Conservation (phyloP, 2,888 invertebrate species). For the Acrocyrtus sp. region DNA sequence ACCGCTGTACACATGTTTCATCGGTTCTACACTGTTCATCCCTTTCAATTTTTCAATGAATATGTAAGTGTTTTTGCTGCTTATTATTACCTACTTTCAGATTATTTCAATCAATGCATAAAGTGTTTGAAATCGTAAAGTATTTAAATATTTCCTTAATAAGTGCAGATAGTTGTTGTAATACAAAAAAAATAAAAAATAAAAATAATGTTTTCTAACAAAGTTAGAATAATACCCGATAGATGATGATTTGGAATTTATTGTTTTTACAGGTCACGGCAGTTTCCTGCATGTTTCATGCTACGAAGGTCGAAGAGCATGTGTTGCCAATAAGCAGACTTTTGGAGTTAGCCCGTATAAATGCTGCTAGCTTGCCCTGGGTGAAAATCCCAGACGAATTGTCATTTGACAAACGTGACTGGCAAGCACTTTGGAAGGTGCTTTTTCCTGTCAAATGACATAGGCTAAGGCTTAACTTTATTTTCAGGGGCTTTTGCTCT, state of each 20-base stretch:
- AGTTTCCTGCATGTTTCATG: conserved; percentile 36
- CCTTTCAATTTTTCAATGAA: conserved; percentile 52
- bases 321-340: conserved; percentile 23
- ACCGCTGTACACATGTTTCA: conserved; percentile 51
- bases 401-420: conserved; percentile 30
- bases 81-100: too few species aligned
- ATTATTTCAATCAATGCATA: too few species aligned
- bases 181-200: too few species aligned
- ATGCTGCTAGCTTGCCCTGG: conserved; percentile 38
- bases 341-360: conserved; percentile 37
- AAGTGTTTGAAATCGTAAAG: too few species aligned
- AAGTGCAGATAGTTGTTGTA: too few species aligned
- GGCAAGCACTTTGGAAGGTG: conserved; percentile 42
- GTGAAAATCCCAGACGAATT: conserved; percentile 41
- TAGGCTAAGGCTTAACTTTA: conserved; percentile 6
- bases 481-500: conserved; percentile 29
- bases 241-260: too few species aligned
- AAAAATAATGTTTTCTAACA: too few species aligned
- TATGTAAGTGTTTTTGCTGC: conserved; percentile 36
- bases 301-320: conserved; percentile 38
- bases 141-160: too few species aligned
- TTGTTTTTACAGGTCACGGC: conserved; percentile 29
- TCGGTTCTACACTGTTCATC: conserved; percentile 56
- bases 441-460: conserved; percentile 8
- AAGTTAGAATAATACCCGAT: too few species aligned